Evolutionary conservation across 2,888 invertebrate species (phyloP), one percentile per base, ranked within the genome.

Genomic region (Cistogaster globosa): DNA sequence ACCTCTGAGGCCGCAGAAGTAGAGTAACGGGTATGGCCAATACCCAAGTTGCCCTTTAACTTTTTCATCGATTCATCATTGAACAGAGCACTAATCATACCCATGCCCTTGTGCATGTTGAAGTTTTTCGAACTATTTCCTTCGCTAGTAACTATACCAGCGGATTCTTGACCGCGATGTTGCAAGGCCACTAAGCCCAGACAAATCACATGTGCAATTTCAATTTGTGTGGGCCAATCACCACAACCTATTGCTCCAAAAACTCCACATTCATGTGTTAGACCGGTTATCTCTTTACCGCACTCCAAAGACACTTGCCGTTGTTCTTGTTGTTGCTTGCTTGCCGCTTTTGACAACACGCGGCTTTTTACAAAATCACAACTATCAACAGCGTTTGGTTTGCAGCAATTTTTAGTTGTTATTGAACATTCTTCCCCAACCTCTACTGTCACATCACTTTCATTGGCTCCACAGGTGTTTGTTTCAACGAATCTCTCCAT

Each of bases 81-180:
- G 92, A 98, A 98, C 85, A 98, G 96, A 88, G 96, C 97, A 91
- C 96, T 97, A 86, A 99, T 98, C 93, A 99, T 96, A 0, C 99
- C 99, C 96, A 98, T 97, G 83, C 98, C 98, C 92, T 98, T 97
- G 93, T 97, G 96, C 0, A 96, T 94, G 92, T 96, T 95, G 91
- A 97, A 97, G 18, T 96, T 95, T 89, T 96, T 96, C 11, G 96
- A 95, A 89, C 95, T 95, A 87, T 95, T 95, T 76, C 97, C 98
- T 92, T 96, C 96, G 89, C 98, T 97, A 65, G 98, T 99, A 81
- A 98, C 98, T 83, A 99, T 98, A 22, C 99, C 99, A 6, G 98
- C 98, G 88, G 98, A 98, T 93, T 99, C 99, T 93, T 99, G 99
- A n/a, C 99, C 99, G 92, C 99, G 96, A 94, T 98, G 98, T 91